Percentiles rank a stretch among this genome's conserved stretches.
Conservation (phyloP, 2,888 invertebrate genomes). For the Tachina fera region DNA sequence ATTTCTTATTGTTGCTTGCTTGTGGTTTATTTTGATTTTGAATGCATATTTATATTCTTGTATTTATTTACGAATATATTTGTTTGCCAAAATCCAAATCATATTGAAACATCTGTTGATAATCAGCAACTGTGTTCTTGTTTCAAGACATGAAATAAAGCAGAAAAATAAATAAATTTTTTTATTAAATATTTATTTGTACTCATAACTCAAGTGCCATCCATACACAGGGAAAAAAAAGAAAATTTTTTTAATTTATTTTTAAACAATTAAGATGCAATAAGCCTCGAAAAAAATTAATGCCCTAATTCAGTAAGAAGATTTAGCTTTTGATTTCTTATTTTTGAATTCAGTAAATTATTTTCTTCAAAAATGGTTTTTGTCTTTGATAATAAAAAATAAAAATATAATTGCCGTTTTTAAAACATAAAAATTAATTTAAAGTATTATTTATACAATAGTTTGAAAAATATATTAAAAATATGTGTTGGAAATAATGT, state of each 20-base stretch:
- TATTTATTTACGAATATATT: slow-evolving; percentile 39
- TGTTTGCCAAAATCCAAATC: slow-evolving; percentile 65
- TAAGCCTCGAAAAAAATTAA: no score
- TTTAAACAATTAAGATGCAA: no score
- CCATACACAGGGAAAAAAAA: slow-evolving; percentile 8
- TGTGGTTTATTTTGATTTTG: slow-evolving; percentile 36
- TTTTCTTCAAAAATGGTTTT: no score
- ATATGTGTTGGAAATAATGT: no score
- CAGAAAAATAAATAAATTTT: slow-evolving; percentile 44
- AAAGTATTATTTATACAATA: no score
- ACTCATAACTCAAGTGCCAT: slow-evolving; percentile 60
- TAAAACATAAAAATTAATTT: no score
- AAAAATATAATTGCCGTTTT: no score
- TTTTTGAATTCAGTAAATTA: no score
- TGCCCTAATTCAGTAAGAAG: no score
- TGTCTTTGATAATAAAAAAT: no score
- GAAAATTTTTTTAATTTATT: background rate
- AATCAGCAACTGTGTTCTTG: slow-evolving; percentile 63
- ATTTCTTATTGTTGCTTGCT: background rate
- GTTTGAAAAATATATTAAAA: no score
- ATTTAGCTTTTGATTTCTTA: no score
- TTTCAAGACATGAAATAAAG: slow-evolving; percentile 46
- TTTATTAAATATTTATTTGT: slow-evolving; percentile 58
- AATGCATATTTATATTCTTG: slow-evolving; percentile 39
- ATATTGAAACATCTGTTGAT: slow-evolving; percentile 73